Conservation (phyloP, 2,797 vertebrate genomes). For the Limnodromus scolopaceus region DNA sequence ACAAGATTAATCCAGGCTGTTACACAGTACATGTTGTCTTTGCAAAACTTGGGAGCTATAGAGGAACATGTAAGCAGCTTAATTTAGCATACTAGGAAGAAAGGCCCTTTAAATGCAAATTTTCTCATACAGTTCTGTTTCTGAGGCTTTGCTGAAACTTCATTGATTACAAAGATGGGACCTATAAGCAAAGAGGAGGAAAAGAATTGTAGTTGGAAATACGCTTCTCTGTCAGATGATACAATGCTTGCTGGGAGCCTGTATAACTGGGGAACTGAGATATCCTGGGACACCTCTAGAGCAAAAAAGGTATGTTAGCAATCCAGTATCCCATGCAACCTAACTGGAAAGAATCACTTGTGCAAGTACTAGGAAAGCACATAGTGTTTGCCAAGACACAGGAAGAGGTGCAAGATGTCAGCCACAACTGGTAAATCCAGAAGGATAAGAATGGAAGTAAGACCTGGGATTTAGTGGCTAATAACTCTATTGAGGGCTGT, state of each 20-base stretch:
- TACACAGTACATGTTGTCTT: neutral
- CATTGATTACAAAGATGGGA: neutral
- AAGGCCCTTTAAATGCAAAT: neutral
- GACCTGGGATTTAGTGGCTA: neutral
- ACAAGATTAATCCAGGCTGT: neutral
- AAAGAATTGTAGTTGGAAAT: neutral
- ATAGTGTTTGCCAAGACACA: neutral
- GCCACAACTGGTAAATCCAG: slow-evolving; percentile 13
- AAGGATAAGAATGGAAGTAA: neutral
- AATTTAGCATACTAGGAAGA: neutral
- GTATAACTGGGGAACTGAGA: neutral
- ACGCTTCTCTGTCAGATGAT: neutral
- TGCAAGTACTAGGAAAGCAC: neutral
- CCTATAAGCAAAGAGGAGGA: neutral
- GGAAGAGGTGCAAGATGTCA: neutral
- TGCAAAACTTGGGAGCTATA: neutral
- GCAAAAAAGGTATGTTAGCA: neutral
- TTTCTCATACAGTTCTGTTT: neutral
- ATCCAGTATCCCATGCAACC: neutral
- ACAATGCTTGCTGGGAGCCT: neutral
- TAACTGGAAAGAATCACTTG: neutral
- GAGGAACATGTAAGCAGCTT: neutral
- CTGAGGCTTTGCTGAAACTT: neutral
- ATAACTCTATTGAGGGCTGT: neutral
- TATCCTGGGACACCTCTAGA: neutral